These are phyloP conservation scores for Epinotia bilunana DNA, from an alignment of 2,888 invertebrate genomes.

Conservation along the genomic window DNA sequence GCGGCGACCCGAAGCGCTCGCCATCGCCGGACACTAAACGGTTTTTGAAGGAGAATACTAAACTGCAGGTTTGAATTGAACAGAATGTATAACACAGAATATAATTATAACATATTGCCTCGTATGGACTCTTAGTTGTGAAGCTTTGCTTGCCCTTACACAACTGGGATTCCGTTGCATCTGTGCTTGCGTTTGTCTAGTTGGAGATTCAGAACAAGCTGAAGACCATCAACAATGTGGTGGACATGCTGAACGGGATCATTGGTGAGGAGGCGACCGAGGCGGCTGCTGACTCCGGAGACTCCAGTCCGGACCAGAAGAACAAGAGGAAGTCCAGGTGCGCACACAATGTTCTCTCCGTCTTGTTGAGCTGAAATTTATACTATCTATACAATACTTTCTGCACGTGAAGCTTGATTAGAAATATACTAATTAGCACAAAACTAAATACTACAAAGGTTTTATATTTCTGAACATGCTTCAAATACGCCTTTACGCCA, in stretches of 20 bases:
- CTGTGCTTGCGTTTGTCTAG: constrained; percentile 72
- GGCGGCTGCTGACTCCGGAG: constrained; percentile 56
- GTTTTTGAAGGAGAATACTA: constrained; percentile 92
- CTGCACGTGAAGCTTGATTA: constrained; percentile 34
- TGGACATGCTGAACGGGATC: constrained; percentile 94
- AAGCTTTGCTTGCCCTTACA: constrained; percentile 49
- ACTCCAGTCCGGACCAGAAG: constrained; percentile 57
- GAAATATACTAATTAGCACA: constrained; percentile 19
- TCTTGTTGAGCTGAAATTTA: constrained; percentile 37
- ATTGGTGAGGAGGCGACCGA: constrained; percentile 88
- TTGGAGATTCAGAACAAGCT: constrained; percentile 91
- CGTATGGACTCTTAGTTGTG: constrained; percentile 51
- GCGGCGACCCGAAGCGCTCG: constrained; percentile 87
- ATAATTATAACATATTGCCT: background rate
- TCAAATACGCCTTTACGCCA: constrained; percentile 6
- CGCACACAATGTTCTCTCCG: constrained; percentile 48
- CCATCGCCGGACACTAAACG: constrained; percentile 91
- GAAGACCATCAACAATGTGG: constrained; percentile 93
- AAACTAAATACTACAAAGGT: background rate
- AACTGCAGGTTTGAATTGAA: constrained; percentile 89
- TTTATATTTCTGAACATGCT: constrained; percentile 31
- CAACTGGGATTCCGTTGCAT: constrained; percentile 51
- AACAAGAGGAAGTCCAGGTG: constrained; percentile 79
- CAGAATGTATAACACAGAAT: constrained; percentile 16
- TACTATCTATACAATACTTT: background rate